Base-by-base conservation (phyloP, 2,888 invertebrate genomes). In the Zaprionus obscuricornis region DNA sequence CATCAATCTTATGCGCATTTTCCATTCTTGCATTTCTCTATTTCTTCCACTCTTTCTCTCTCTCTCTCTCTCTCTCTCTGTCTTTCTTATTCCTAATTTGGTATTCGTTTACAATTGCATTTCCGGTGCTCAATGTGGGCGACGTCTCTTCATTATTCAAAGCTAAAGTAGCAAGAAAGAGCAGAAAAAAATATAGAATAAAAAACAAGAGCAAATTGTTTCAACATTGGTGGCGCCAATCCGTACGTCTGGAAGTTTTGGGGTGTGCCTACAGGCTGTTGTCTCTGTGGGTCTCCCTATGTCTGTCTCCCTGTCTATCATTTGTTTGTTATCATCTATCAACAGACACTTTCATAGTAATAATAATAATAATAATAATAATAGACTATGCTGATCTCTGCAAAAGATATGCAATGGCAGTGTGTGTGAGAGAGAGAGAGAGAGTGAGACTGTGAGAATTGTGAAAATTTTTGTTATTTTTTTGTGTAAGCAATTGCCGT, bases 121-220 rank as follows among this genome's bases (percentile, higher is more conserved):
- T 65, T 78, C 77, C 77, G 77, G 77, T 85, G 63, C 64, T 74
- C 83, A 71, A 78, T 82, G 85, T 78, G 85, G 85, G 79, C 83
- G 62, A 57, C 72, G 75, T 69, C 81, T 74, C 60, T 55, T 27
- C 8, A 31, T 7, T 34, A 22, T 20, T 22, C 54, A 43, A 26
- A 40, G 60, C 51, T 42, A 46, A 31, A 52, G 39, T 63, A 58
- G 49, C 52, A 58, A 47, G 43, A 47, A 43, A 34, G 40, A 26
- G 29, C 5, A 24, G n/a, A 18, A 34, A 63, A 20, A 34, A 13
- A 27, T 2, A 63, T 24, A 29, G 11, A 8, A 7, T 22, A 8
- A 33, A 33, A 6, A 26, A 11, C 18, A 37, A 8, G 5, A 33
- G 14, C 10, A 14, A 20, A 37, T 17, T 42, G n/a, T 16, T 27